Evolutionary conservation across 2,113 vertebrate species (phyloP).

Genomic region (Corydoras maculifer): DNA sequence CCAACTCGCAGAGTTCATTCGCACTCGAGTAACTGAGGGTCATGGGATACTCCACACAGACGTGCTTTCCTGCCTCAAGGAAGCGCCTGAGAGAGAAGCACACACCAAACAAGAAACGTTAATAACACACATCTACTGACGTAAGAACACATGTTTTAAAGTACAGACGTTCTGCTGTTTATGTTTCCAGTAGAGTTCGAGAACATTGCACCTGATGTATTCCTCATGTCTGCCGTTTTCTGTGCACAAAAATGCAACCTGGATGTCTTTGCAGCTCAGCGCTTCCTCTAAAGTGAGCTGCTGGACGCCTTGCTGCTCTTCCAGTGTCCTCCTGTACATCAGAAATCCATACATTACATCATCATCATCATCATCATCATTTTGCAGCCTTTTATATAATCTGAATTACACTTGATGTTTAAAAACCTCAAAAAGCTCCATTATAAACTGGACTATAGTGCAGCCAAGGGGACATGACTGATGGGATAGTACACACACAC

Average conservation of each 20-base stretch:
- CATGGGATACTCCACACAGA: constrained; percentile 93
- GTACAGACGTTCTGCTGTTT: neutral
- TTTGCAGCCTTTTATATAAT: too few relatives aligned
- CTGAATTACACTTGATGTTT: too few relatives aligned
- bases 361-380: too few relatives aligned
- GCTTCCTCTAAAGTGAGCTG: constrained; percentile 80
- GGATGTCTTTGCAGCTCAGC: constrained; percentile 67
- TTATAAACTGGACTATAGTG: too few relatives aligned
- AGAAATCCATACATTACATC: neutral
- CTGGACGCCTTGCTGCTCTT: constrained; percentile 62
- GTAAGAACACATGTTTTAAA: too few relatives aligned
- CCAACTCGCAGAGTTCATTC: constrained; percentile 73
- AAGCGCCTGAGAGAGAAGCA: constrained; percentile 65
- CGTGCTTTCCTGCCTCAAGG: constrained; percentile 85
- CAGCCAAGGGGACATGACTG: too few relatives aligned
- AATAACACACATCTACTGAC: too few relatives aligned
- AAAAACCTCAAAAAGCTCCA: too few relatives aligned
- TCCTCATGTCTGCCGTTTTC: constrained; percentile 81
- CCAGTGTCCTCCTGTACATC: constrained; percentile 69
- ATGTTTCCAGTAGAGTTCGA: neutral
- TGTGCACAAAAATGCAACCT: constrained; percentile 82
- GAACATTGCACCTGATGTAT: constrained; percentile 67
- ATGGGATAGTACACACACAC: too few relatives aligned
- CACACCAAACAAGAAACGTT: too few relatives aligned
- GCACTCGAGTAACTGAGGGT: constrained; percentile 66